phyloP scores from a whole-genome alignment of 2,113 vertebrate species.

The Phalacrocorax aristotelis region DNA sequence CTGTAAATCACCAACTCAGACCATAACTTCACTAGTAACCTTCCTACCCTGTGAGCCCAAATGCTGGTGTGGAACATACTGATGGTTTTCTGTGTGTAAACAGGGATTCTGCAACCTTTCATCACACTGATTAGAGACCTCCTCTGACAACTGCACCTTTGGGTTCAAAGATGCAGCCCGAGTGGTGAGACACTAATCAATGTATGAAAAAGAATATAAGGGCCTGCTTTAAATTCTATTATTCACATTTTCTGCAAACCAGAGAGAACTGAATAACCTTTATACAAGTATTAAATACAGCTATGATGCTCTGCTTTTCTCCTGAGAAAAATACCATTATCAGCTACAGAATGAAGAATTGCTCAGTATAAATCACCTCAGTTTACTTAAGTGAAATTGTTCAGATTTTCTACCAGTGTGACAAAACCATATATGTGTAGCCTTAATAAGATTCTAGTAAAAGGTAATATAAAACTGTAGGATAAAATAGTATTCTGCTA shows the following conservation, averaged over 20 bases:
- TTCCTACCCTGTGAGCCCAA: not conserved
- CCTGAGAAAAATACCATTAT: not conserved
- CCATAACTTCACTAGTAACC: not conserved
- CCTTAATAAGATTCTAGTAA: not conserved
- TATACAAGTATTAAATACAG: not conserved
- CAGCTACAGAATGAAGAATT: not conserved
- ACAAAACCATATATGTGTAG: not conserved
- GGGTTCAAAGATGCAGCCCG: not conserved
- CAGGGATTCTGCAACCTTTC: not conserved
- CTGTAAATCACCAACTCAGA: not conserved
- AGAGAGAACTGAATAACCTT: not conserved
- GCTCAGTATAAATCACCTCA: not conserved
- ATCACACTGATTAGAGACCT: not conserved
- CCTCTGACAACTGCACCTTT: not conserved
- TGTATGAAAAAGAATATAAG: not conserved
- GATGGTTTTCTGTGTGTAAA: not conserved
- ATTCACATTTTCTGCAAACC: not conserved
- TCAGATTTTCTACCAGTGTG: not conserved
- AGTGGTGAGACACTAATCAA: not conserved
- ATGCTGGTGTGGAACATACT: not conserved
- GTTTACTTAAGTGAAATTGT: not conserved
- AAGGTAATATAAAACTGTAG: not conserved
- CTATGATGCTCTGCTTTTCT: not conserved
- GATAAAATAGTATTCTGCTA: not conserved
- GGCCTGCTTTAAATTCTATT: not conserved